Evolutionary conservation across 2,888 invertebrate genomes (phyloP), one percentile per base, ranked within the genome.

Genomic region (Lochmaea crataegi): DNA sequence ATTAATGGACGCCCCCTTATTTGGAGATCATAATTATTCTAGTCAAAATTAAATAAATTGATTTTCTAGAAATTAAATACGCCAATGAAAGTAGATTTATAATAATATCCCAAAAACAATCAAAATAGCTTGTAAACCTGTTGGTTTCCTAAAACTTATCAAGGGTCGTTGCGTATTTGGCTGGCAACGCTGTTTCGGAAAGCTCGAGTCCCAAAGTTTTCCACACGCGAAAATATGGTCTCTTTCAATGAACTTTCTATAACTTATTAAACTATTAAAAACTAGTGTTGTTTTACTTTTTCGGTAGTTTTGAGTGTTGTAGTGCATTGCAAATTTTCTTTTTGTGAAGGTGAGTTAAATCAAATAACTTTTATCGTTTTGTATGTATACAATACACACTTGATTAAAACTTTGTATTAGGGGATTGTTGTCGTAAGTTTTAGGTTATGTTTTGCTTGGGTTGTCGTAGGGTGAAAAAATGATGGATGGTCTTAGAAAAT

Each of bases 161-260:
- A 7, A n/a, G 45, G 3, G 4, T n/a, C 22, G 4, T 10, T 45
- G 12, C 48, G 14, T 6, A 32, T 67, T 45, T 32, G 12, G 14
- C 45, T 45, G 75, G 70, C 75, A 75, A 75, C 75, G 26, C 14
- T 26, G 72, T 12, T 4, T 60, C 3, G 10, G 38, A 65, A 48
- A 51, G 68, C 69, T 67, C 60, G 68, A 74, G 75, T 71, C 72
- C 81, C 82, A 84, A 85, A 84, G 80, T 83, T 84, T 85, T 79
- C 83, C 83, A 80, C 81, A 83, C 83, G 84, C 82, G 83, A 75
- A 83, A 82, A 80, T 80, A 81, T 81, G 79, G 80, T 80, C 81
- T 81, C 82, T 82, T 82, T 78, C 77, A 79, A 78, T 78, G 83
- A 84, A 83, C 84, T 84, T 82, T 82, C 75, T 67, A 60, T 75